A percentile compares a stretch with the other conserved stretches of the same genome.
Evolutionary conservation across 2,888 invertebrate genomes (phyloP).

Genomic region (Eucera pruinosa): DNA sequence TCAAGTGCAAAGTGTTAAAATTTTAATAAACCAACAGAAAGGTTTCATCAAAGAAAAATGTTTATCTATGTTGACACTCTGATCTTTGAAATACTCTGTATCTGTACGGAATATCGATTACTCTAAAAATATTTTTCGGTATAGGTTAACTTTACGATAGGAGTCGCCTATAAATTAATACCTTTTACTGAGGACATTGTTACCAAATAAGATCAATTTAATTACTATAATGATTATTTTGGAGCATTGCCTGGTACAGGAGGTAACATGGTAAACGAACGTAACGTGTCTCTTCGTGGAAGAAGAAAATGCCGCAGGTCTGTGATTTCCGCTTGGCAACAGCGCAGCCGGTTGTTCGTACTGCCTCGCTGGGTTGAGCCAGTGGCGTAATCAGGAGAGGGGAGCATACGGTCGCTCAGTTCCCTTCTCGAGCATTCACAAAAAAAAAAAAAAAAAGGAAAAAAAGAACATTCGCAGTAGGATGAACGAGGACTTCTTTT

Average conservation of each 20-base stretch:
- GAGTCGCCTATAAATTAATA: background rate
- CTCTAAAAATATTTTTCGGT: background rate
- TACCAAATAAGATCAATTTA: conserved; percentile 23
- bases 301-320: conserved; percentile 71
- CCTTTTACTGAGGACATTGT: background rate
- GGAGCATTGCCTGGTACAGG: conserved; percentile 24
- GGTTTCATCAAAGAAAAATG: too few relatives aligned
- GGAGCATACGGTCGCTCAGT: conserved; percentile 38
- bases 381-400: conserved; percentile 68
- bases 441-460: conserved; percentile 52
- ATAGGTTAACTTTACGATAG: background rate
- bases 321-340: conserved; percentile 82
- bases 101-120: too few relatives aligned
- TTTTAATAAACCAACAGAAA: too few relatives aligned
- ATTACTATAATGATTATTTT: conserved; percentile 14
- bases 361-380: conserved; percentile 67
- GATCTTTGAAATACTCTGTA: too few relatives aligned
- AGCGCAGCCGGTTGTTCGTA: conserved; percentile 74
- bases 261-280: conserved; percentile 54
- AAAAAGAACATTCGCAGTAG: conserved; percentile 19
- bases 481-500: conserved; percentile 35
- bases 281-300: conserved; percentile 59
- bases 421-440: conserved; percentile 53
- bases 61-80: too few relatives aligned
- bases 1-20: too few relatives aligned